A percentile compares a stretch with the other conserved stretches of the same genome.
These are phyloP conservation scores for Brachypterus glaber DNA, from an alignment of 2,888 invertebrate genomes.

Conservation along the genomic window DNA sequence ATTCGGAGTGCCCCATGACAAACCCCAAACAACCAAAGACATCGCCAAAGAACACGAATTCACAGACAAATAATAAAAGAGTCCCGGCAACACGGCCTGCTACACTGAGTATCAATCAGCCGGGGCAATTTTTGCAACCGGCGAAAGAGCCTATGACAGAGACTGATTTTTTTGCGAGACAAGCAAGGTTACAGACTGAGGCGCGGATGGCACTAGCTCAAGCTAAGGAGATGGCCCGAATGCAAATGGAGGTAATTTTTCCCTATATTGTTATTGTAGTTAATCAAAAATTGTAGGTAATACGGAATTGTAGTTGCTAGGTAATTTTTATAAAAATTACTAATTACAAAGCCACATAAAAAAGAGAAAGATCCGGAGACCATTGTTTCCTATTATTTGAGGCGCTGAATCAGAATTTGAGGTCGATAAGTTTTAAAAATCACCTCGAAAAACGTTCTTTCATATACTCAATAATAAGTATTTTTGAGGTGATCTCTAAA, in stretches of 20 bases:
- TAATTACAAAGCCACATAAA: too few relatives aligned
- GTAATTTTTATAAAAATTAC: too few relatives aligned
- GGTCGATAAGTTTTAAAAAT: too few relatives aligned
- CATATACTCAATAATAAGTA: too few relatives aligned
- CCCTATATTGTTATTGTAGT: too few relatives aligned
- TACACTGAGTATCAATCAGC: constrained; percentile 40
- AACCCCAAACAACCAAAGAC: constrained; percentile 35
- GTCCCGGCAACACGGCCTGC: constrained; percentile 29
- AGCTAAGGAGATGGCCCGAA: constrained; percentile 83
- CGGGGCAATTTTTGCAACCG: constrained; percentile 43
- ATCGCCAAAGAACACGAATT: constrained; percentile 23
- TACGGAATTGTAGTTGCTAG: too few relatives aligned
- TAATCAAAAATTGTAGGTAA: too few relatives aligned
- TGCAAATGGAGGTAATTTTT: constrained; percentile 79
- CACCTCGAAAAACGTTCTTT: too few relatives aligned
- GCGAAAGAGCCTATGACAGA: constrained; percentile 45
- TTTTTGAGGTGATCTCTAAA: too few relatives aligned
- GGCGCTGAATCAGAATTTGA: too few relatives aligned
- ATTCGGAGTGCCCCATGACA: constrained; percentile 50
- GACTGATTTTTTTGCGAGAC: constrained; percentile 71
- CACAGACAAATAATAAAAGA: constrained; percentile 13
- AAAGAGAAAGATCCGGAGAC: too few relatives aligned
- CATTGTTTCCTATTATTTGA: too few relatives aligned
- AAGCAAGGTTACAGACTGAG: constrained; percentile 76
- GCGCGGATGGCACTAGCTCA: constrained; percentile 80